Evolutionary conservation across 2,113 vertebrate species (phyloP).

Genomic region (Phoxinus phoxinus): DNA sequence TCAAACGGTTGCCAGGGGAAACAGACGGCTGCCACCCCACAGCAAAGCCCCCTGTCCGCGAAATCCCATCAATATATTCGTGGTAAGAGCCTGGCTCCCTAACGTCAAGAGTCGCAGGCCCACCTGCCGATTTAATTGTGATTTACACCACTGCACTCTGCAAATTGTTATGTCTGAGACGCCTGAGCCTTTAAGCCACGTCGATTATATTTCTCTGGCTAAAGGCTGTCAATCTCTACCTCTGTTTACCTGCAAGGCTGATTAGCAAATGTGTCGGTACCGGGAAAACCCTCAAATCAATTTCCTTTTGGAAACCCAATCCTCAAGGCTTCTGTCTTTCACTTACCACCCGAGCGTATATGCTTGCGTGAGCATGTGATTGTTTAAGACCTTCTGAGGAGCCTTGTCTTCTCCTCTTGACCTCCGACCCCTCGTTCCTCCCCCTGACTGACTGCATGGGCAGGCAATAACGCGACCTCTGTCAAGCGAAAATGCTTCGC

Average conservation of each 20-base stretch:
- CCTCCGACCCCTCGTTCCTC: conserved; percentile 17
- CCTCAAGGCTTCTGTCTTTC: conserved; percentile 42
- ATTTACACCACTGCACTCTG: conserved; percentile 69
- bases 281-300: conserved; percentile 57
- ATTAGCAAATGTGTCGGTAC: conserved; percentile 59
- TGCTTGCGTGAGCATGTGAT: conserved; percentile 44
- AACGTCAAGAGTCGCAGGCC: conserved; percentile 33
- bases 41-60: background rate
- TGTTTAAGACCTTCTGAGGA: conserved; percentile 31
- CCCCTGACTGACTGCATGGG: background rate
- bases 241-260: conserved; percentile 67
- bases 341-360: conserved; percentile 28
- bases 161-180: conserved; percentile 70
- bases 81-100: conserved; percentile 40
- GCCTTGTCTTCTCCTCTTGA: conserved; percentile 27
- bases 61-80: conserved; percentile 59
- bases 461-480: conserved; percentile 24
- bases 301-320: conserved; percentile 57
- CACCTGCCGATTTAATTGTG: conserved; percentile 64
- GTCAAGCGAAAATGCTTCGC: conserved; percentile 27
- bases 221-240: conserved; percentile 64
- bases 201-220: conserved; percentile 68
- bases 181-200: conserved; percentile 67
- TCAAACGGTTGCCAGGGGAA: conserved; percentile 41
- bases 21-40: conserved; percentile 30